These are phyloP conservation scores for Neotoxoptera formosana DNA, from an alignment of 1,140 invertebrate species.

Conservation along the genomic window DNA sequence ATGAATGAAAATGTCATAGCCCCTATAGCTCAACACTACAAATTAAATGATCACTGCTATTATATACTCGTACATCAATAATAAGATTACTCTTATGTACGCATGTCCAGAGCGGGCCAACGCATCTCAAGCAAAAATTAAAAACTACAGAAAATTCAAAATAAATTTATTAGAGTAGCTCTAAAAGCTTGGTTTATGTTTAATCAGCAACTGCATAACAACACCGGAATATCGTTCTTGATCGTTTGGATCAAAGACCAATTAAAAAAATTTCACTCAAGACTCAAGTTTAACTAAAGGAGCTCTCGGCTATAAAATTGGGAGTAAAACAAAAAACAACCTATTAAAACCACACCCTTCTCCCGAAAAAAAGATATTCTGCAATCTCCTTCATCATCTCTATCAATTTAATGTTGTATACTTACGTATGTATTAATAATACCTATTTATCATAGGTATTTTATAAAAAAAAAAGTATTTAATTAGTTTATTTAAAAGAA, in stretches of 20 bases:
- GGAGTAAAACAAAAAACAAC: background rate
- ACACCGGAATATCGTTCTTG: background rate
- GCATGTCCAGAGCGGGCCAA: background rate
- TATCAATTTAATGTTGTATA: background rate
- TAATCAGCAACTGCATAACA: background rate
- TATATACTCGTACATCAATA: background rate
- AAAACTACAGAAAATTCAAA: background rate
- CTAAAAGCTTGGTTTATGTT: background rate
- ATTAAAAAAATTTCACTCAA: background rate
- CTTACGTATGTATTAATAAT: background rate
- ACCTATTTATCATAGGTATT: too few species aligned
- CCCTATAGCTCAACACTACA: background rate
- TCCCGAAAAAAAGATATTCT: background rate
- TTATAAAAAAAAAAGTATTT: too few species aligned
- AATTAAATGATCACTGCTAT: background rate
- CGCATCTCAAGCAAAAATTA: background rate
- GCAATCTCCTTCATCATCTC: too few species aligned
- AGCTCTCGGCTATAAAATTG: background rate
- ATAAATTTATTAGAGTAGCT: background rate
- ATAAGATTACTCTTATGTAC: background rate
- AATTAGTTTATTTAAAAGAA: too few species aligned
- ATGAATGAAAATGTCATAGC: background rate
- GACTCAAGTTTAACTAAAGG: background rate
- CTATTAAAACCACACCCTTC: background rate
- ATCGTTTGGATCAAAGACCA: background rate